These are phyloP conservation scores for Paramormyrops hopkinsi DNA, from an alignment of 2,797 vertebrate species.

Conservation along the genomic window DNA sequence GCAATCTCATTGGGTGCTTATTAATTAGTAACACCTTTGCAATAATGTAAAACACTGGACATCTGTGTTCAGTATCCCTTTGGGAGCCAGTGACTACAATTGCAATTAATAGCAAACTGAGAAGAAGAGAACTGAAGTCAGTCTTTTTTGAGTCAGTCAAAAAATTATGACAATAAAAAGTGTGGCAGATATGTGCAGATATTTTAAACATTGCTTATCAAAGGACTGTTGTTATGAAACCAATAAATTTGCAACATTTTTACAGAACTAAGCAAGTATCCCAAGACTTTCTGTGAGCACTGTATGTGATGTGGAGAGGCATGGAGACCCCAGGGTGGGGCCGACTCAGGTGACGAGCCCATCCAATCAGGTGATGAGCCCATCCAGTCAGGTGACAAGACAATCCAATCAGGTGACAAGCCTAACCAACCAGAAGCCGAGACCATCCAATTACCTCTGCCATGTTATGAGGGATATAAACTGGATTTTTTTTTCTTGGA, in stretches of 20 bases:
- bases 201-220: background rate
- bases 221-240: background rate
- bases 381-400: background rate
- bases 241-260: background rate
- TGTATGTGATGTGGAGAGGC: background rate
- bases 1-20: background rate
- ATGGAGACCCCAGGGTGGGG: background rate
- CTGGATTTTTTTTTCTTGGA: background rate
- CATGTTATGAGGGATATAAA: background rate
- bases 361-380: background rate
- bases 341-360: background rate
- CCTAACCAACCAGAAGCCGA: background rate
- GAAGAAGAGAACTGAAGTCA: background rate
- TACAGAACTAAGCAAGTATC: background rate
- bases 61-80: background rate
- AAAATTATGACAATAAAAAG: background rate
- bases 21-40: background rate
- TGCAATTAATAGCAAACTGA: background rate
- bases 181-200: background rate
- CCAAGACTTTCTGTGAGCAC: background rate
- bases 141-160: background rate
- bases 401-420: background rate
- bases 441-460: background rate
- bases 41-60: background rate
- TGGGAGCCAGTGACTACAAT: background rate